phyloP scores from a whole-genome alignment of 2,113 vertebrate species.

The Montifringilla adamsi region DNA sequence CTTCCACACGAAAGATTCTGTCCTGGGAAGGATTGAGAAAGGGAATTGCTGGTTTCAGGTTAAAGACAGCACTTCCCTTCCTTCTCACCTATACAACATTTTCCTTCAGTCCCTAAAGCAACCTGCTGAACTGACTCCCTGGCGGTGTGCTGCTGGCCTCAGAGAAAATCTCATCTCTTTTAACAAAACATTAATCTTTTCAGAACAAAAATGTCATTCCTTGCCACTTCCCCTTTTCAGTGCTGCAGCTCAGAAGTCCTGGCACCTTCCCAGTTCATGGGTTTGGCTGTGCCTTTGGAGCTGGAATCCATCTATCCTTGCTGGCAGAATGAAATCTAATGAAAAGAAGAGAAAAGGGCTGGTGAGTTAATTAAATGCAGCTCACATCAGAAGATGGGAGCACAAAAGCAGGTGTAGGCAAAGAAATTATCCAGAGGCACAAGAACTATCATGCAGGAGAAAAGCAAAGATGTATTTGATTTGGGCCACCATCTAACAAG shows the following conservation, averaged over 20 bases:
- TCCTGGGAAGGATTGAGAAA: neutral
- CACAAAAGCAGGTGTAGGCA: neutral
- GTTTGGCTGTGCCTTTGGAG: neutral
- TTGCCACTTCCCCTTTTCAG: neutral
- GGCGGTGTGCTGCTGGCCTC: neutral
- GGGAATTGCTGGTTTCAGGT: neutral
- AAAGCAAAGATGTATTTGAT: neutral
- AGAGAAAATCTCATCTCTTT: neutral
- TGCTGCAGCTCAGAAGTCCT: neutral
- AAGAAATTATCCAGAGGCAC: neutral
- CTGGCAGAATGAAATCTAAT: neutral
- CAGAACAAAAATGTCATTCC: neutral
- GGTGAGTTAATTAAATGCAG: neutral
- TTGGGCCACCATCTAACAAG: neutral
- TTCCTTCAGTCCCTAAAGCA: neutral
- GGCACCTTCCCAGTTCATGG: neutral
- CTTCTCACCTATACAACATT: neutral
- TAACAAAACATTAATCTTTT: neutral
- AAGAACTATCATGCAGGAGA: neutral
- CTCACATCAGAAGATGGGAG: neutral
- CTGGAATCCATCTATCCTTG: neutral
- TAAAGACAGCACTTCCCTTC: neutral
- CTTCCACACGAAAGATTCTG: neutral
- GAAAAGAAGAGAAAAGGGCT: neutral
- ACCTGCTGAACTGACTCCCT: neutral